Percentiles rank a stretch among this genome's conserved stretches.
phyloP scores from a whole-genome alignment of 1,140 invertebrate genomes.

The Mamestra configurata region DNA sequence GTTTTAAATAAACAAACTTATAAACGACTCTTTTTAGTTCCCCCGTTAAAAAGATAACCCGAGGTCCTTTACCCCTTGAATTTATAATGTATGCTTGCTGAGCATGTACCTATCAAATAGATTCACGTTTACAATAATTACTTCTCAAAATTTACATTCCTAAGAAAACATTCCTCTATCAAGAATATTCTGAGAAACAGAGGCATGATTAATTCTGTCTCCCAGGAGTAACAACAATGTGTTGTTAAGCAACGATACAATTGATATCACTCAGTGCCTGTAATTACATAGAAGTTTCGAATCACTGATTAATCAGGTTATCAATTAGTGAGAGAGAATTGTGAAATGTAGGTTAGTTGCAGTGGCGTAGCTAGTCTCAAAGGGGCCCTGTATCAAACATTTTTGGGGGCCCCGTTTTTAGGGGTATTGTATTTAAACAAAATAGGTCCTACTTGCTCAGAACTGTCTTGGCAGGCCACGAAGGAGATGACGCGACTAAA shows the following conservation, averaged over 20 bases:
- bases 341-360: background rate
- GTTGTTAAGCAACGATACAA: background rate
- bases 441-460: too few relatives aligned
- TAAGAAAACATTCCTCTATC: background rate
- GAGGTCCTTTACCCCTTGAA: too few relatives aligned
- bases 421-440: too few relatives aligned
- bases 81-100: background rate
- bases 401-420: too few relatives aligned
- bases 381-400: too few relatives aligned
- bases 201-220: slow-evolving; percentile 31
- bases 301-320: slow-evolving; percentile 23
- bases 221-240: background rate
- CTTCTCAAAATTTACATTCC: background rate
- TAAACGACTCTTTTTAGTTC: too few relatives aligned
- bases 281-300: slow-evolving; percentile 28
- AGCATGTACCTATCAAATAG: too few relatives aligned
- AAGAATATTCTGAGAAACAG: slow-evolving; percentile 1
- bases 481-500: too few relatives aligned
- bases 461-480: too few relatives aligned
- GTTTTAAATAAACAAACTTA: too few relatives aligned
- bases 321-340: slow-evolving; percentile 11
- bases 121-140: background rate
- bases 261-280: slow-evolving; percentile 15
- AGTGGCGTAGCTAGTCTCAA: too few relatives aligned
- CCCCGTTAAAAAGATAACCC: too few relatives aligned